Percentiles rank a stretch among this genome's conserved stretches.
Conservation (phyloP, 2,888 invertebrate genomes). For the Acrobasis repandana region DNA sequence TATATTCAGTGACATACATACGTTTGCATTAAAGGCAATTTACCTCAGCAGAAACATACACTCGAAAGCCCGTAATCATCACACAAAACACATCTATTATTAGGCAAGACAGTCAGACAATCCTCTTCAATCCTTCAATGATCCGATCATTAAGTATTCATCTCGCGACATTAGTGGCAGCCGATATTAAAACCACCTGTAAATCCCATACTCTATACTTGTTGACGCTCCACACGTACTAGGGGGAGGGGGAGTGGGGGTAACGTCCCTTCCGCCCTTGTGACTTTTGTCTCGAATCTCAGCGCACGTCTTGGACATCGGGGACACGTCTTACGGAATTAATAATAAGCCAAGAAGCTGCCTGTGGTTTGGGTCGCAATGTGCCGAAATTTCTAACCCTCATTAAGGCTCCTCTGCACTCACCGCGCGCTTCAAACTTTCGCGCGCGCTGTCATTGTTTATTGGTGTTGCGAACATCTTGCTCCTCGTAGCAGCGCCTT, state of each 20-base stretch:
- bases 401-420: conserved; percentile 80
- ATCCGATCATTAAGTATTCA: conserved; percentile 81
- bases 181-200: conserved; percentile 83
- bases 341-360: conserved; percentile 83
- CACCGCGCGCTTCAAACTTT: conserved; percentile 75
- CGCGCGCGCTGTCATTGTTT: conserved; percentile 73
- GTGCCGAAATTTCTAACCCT: conserved; percentile 82
- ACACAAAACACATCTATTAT: conserved; percentile 49
- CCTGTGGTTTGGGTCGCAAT: conserved; percentile 79
- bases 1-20: neutral
- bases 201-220: conserved; percentile 70
- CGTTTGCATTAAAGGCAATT: neutral
- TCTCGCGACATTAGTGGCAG: conserved; percentile 78
- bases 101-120: conserved; percentile 52
- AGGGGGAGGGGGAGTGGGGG: conserved; percentile 41
- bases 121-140: conserved; percentile 56
- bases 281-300: conserved; percentile 83
- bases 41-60: conserved; percentile 25
- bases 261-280: conserved; percentile 71
- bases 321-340: conserved; percentile 84
- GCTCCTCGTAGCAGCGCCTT: conserved; percentile 70
- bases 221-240: conserved; percentile 71
- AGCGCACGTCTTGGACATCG: conserved; percentile 83
- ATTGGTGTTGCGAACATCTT: conserved; percentile 76
- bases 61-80: conserved; percentile 22